phyloP scores from a whole-genome alignment of 1,140 invertebrate species.

The Trichonephila clavata region DNA sequence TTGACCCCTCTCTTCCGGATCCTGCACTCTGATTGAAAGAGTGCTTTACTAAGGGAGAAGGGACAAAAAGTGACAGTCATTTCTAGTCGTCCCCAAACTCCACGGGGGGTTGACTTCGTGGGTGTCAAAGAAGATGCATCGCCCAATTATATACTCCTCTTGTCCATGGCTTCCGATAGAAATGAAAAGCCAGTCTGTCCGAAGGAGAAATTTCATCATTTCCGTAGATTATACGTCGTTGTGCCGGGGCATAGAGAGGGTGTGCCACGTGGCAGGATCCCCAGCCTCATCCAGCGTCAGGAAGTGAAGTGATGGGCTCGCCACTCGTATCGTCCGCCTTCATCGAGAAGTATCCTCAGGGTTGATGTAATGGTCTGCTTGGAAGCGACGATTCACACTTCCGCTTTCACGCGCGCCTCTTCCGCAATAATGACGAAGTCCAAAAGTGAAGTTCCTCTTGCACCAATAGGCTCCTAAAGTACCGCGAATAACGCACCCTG shows the following conservation, averaged over 20 bases:
- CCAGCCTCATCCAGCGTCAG: conserved; percentile 44
- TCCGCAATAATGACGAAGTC: conserved; percentile 54
- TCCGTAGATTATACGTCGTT: conserved; percentile 66
- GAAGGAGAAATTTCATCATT: conserved; percentile 69
- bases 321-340: conserved; percentile 10
- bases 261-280: conserved; percentile 36
- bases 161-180: conserved; percentile 67
- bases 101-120: conserved; percentile 40
- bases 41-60: not conserved
- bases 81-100: conserved; percentile 27
- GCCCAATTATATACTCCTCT: conserved; percentile 71
- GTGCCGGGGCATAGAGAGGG: conserved; percentile 10
- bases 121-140: conserved; percentile 71
- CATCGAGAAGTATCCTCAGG: not conserved
- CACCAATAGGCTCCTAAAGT: not conserved
- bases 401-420: conserved; percentile 56
- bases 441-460: conserved; percentile 4
- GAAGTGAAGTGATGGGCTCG: conserved; percentile 60
- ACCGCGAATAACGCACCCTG: not conserved
- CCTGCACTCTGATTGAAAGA: not conserved
- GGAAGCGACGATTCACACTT: conserved; percentile 8
- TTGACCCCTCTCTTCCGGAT: conserved; percentile 9
- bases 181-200: conserved; percentile 47
- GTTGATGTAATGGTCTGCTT: conserved; percentile 52
- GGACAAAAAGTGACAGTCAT: conserved; percentile 50